These are phyloP conservation scores for Eilema depressum DNA, from an alignment of 2,888 invertebrate genomes.

Conservation along the genomic window DNA sequence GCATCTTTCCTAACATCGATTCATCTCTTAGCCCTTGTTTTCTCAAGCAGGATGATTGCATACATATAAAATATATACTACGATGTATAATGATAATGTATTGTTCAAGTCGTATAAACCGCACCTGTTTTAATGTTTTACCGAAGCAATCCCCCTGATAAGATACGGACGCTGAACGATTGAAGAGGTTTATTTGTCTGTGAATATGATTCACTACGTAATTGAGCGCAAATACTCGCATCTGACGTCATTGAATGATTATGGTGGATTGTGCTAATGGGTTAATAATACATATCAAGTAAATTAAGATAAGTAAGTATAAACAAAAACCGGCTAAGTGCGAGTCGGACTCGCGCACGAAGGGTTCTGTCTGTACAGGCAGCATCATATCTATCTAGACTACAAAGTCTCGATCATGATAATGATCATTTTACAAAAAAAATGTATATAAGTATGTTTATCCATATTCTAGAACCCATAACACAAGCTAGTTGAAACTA, in stretches of 20 bases:
- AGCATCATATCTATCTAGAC: no score
- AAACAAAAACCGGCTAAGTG: no score
- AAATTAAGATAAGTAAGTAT: background rate
- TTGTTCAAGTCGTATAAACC: conserved; percentile 32
- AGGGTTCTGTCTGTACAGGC: no score
- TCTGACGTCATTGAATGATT: conserved; percentile 58
- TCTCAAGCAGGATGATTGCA: conserved; percentile 1
- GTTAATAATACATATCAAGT: background rate
- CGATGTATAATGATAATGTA: conserved; percentile 25
- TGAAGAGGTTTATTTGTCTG: conserved; percentile 70
- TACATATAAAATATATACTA: conserved; percentile 8
- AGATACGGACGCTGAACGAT: conserved; percentile 46
- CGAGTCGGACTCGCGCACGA: no score
- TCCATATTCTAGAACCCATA: no score
- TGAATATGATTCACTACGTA: conserved; percentile 57
- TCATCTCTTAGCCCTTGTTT: conserved; percentile 3
- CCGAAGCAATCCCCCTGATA: conserved; percentile 55
- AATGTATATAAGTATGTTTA: no score
- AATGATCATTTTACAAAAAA: no score
- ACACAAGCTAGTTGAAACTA: no score
- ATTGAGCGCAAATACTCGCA: conserved; percentile 47
- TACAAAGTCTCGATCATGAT: no score
- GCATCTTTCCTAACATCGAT: background rate
- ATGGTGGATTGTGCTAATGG: conserved; percentile 7
- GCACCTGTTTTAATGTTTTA: conserved; percentile 52